A percentile compares a stretch with the other conserved stretches of the same genome.
Conservation (phyloP, 2,113 vertebrate genomes). For the Aythya baeri region DNA sequence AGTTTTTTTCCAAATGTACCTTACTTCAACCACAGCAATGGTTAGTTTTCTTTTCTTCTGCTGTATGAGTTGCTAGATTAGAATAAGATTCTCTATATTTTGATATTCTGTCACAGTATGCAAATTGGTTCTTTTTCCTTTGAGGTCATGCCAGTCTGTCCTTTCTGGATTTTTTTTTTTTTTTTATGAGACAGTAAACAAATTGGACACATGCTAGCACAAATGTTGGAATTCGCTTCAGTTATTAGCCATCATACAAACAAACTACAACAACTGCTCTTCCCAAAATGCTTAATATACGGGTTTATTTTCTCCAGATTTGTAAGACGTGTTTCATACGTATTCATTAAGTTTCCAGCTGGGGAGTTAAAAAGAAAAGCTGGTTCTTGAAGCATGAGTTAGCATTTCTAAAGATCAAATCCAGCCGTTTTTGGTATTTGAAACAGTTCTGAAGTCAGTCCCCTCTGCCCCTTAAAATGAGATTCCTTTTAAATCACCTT, state of each 20-base stretch:
- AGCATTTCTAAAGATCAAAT: background rate
- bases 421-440: background rate
- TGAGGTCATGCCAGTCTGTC: background rate
- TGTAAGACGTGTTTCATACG: background rate
- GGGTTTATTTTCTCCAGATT: background rate
- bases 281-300: background rate
- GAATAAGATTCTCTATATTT: background rate
- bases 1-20: background rate
- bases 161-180: background rate
- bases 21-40: background rate
- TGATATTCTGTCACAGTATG: background rate
- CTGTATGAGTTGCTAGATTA: background rate
- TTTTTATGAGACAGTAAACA: background rate
- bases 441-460: background rate
- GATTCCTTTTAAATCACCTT: background rate
- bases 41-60: background rate
- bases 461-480: background rate
- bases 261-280: background rate
- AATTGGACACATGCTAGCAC: background rate
- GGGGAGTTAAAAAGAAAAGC: background rate
- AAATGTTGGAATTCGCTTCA: background rate
- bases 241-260: background rate
- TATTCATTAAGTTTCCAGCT: background rate
- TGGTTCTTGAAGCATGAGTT: background rate
- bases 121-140: background rate